A percentile compares a stretch with the other conserved stretches of the same genome.
Evolutionary conservation across 1,140 invertebrate species (phyloP).

Genomic region (Panagrolaimus sp.): DNA sequence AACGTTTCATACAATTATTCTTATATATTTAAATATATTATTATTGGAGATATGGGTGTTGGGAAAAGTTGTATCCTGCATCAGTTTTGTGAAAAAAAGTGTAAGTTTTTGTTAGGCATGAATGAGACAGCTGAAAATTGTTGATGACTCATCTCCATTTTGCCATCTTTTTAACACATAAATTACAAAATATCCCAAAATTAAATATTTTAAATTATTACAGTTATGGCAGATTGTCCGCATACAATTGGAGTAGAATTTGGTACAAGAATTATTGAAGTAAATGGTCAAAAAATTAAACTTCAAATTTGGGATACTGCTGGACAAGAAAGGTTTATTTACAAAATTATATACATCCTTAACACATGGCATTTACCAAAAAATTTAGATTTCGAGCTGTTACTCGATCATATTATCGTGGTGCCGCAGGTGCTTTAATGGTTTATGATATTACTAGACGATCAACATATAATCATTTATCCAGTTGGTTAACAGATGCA

Average conservation of each 20-base stretch:
- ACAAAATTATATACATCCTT: slow-evolving; percentile 21
- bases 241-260: slow-evolving; percentile 99
- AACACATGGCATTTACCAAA: slow-evolving; percentile 33
- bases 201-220: slow-evolving; percentile 28
- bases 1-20: slow-evolving; percentile 89
- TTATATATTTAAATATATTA: slow-evolving; percentile 99
- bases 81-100: slow-evolving; percentile 99
- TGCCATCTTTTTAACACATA: background rate
- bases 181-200: background rate
- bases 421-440: slow-evolving; percentile 95
- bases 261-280: slow-evolving; percentile 95
- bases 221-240: slow-evolving; percentile 99
- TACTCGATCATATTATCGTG: slow-evolving; percentile 94
- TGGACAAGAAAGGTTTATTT: slow-evolving; percentile 72
- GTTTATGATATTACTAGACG: slow-evolving; percentile 92
- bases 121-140: slow-evolving; percentile 68
- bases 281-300: slow-evolving; percentile 97
- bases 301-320: slow-evolving; percentile 92
- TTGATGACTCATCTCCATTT: slow-evolving; percentile 40
- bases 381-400: slow-evolving; percentile 80
- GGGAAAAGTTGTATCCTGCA: slow-evolving; percentile 91
- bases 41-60: slow-evolving; percentile 74
- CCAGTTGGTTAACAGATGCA: slow-evolving; percentile 97
- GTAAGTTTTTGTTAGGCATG: slow-evolving; percentile 70
- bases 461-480: slow-evolving; percentile 93